phyloP scores from a whole-genome alignment of 2,113 vertebrate species.

The Muntiacus reevesi region DNA sequence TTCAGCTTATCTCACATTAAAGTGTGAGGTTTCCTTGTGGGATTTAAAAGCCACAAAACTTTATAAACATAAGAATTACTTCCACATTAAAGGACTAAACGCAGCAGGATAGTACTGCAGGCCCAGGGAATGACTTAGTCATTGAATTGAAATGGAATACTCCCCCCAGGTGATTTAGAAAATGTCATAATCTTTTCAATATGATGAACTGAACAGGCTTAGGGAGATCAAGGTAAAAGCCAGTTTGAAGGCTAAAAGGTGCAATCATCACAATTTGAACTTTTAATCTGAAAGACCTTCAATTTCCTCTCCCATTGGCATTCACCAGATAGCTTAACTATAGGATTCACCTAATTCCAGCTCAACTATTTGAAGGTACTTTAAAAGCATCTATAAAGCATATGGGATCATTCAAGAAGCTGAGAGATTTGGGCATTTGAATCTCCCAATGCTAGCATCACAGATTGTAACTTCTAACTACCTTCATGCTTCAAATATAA shows the following conservation, averaged over 20 bases:
- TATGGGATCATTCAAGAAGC: slow-evolving; percentile 43
- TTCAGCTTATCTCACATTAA: slow-evolving; percentile 47
- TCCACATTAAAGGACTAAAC: slow-evolving; percentile 68
- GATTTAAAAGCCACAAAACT: slow-evolving; percentile 58
- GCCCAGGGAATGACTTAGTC: slow-evolving; percentile 62
- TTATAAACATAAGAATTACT: slow-evolving; percentile 71
- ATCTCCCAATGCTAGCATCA: slow-evolving; percentile 23
- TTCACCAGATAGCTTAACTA: slow-evolving; percentile 42
- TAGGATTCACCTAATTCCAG: slow-evolving; percentile 63
- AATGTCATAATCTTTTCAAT: slow-evolving; percentile 79
- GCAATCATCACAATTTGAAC: slow-evolving; percentile 75
- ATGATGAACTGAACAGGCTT: slow-evolving; percentile 72
- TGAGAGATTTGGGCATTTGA: slow-evolving; percentile 39
- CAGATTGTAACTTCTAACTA: slow-evolving; percentile 16
- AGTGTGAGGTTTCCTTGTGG: slow-evolving; percentile 30
- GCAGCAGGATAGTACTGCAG: slow-evolving; percentile 54
- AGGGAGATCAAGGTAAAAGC: slow-evolving; percentile 75
- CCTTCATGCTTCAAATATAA: slow-evolving; percentile 22
- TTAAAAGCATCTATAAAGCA: slow-evolving; percentile 69
- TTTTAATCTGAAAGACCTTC: slow-evolving; percentile 75
- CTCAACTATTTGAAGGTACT: slow-evolving; percentile 65
- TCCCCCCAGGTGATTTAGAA: slow-evolving; percentile 69
- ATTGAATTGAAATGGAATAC: slow-evolving; percentile 73
- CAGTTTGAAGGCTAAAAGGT: slow-evolving; percentile 74
- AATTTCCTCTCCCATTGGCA: slow-evolving; percentile 67